Evolutionary conservation across 23 tunicate genomes (phyloP).

Genomic region (Ciona savignyi): DNA sequence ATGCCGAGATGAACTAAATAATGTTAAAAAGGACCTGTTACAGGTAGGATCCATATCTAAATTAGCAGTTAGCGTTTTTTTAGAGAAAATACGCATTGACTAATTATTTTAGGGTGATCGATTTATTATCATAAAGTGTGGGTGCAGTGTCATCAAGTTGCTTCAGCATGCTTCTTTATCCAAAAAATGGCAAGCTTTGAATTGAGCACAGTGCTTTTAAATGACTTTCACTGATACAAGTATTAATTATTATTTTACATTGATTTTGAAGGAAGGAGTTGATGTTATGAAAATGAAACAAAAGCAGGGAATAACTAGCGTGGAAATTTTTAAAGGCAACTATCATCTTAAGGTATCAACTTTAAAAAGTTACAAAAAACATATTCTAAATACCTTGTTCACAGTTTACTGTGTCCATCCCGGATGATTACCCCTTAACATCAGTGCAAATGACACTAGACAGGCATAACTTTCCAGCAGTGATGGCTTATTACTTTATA

Average conservation of each 20-base stretch:
- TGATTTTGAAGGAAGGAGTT: slow-evolving; percentile 21
- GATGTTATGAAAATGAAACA: slow-evolving; percentile 69
- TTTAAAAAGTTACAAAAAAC: no score
- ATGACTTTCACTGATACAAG: no score
- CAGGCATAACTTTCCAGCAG: slow-evolving; percentile 63
- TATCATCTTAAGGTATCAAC: slow-evolving; percentile 56
- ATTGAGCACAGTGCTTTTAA: no score
- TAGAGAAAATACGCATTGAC: no score
- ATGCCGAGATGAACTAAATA: slow-evolving; percentile 76
- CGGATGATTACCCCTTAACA: slow-evolving; percentile 63
- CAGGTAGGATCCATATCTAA: slow-evolving; percentile 24
- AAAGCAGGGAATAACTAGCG: slow-evolving; percentile 49
- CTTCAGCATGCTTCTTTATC: neutral
- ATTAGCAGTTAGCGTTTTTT: no score
- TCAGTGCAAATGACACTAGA: slow-evolving; percentile 29
- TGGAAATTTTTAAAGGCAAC: slow-evolving; percentile 25
- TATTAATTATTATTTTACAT: neutral
- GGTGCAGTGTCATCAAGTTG: no score
- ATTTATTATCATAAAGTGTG: no score
- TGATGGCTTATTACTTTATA: slow-evolving; percentile 74
- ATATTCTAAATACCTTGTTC: no score
- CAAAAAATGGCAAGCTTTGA: neutral
- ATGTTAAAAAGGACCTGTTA: slow-evolving; percentile 37
- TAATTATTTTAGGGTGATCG: no score
- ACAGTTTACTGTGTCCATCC: slow-evolving; percentile 51